These are phyloP conservation scores for Ligdia adustata DNA, from an alignment of 2,888 invertebrate species.

Conservation along the genomic window DNA sequence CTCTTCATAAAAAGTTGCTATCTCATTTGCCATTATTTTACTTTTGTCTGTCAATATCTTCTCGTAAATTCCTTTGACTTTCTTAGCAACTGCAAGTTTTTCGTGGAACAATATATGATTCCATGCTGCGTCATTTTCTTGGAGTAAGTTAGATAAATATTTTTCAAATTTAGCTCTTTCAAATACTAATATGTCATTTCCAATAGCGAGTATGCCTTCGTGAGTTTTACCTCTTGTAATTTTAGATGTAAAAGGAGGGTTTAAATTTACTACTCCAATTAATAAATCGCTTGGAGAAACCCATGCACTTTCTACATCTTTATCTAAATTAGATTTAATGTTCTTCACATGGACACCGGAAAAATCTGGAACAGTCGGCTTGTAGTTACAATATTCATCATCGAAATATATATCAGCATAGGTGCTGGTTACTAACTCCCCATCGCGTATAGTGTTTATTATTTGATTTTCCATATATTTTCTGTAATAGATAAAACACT, in stretches of 20 bases:
- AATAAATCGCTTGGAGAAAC: conserved; percentile 72
- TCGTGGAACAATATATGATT: conserved; percentile 58
- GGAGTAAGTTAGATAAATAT: conserved; percentile 47
- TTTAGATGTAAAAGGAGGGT: conserved; percentile 75
- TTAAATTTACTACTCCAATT: conserved; percentile 62
- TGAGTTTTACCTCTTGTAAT: conserved; percentile 70
- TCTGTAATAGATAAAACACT: too few species aligned
- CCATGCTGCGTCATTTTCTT: conserved; percentile 69
- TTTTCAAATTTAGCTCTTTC: conserved; percentile 55
- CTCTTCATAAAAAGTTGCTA: conserved; percentile 61
- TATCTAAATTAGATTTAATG: conserved; percentile 8
- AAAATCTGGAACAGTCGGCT: conserved; percentile 18
- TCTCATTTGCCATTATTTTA: conserved; percentile 60
- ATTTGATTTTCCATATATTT: conserved; percentile 50
- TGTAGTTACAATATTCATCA: conserved; percentile 48
- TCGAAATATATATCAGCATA: conserved; percentile 69
- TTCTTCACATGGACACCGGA: conserved; percentile 18
- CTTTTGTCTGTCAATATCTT: conserved; percentile 61
- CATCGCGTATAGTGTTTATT: conserved; percentile 41
- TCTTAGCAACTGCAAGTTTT: conserved; percentile 49
- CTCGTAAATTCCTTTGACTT: conserved; percentile 54
- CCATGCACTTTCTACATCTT: conserved; percentile 49
- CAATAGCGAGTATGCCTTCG: conserved; percentile 69
- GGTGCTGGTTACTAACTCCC: conserved; percentile 60
- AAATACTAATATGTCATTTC: conserved; percentile 54